A percentile compares a stretch with the other conserved stretches of the same genome.
Evolutionary conservation across 1,140 invertebrate species (phyloP).

Genomic region (Chironomus striatipennis): DNA sequence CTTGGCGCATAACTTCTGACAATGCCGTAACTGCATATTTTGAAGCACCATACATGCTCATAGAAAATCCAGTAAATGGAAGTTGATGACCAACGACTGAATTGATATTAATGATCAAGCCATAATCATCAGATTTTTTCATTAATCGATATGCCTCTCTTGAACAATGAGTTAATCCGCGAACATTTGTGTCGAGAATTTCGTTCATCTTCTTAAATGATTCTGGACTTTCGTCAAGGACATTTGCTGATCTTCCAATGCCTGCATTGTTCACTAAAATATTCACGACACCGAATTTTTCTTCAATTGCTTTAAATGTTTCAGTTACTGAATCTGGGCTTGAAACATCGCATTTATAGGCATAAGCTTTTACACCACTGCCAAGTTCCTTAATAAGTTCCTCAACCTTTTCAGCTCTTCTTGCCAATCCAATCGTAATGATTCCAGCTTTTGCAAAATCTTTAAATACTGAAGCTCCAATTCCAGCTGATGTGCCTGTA

Average conservation of each 20-base stretch:
- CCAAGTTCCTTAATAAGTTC: constrained; percentile 28
- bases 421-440: constrained; percentile 46
- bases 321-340: constrained; percentile 52
- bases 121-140: constrained; percentile 48
- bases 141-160: constrained; percentile 49
- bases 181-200: constrained; percentile 44
- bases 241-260: constrained; percentile 28
- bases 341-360: constrained; percentile 49
- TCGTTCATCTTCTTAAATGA: constrained; percentile 27
- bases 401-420: constrained; percentile 44
- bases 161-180: constrained; percentile 48
- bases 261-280: constrained; percentile 63
- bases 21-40: constrained; percentile 54
- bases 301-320: constrained; percentile 51
- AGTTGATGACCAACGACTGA: constrained; percentile 47
- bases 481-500: constrained; percentile 54
- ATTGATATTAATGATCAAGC: constrained; percentile 51
- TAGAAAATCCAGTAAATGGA: constrained; percentile 44
- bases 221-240: constrained; percentile 32
- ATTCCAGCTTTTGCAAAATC: constrained; percentile 45
- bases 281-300: constrained; percentile 50
- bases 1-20: constrained; percentile 50
- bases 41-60: constrained; percentile 49
- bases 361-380: constrained; percentile 29
- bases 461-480: constrained; percentile 44